Percentiles rank a stretch among this genome's conserved stretches.
Evolutionary conservation across 2,113 vertebrate genomes (phyloP).

Genomic region (Cercocebus atys): DNA sequence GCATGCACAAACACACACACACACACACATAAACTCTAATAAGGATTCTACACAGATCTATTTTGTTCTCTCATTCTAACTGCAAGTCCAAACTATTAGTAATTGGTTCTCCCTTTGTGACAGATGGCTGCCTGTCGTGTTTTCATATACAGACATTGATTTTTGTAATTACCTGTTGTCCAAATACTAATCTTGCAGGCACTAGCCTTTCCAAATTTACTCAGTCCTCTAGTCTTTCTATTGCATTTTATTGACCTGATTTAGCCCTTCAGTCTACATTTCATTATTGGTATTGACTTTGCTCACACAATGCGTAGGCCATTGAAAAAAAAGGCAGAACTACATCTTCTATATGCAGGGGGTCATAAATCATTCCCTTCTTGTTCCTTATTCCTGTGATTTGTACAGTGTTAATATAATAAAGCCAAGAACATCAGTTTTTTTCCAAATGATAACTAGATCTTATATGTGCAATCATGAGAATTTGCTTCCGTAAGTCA

Average conservation of each 20-base stretch:
- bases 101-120: slow-evolving; percentile 9
- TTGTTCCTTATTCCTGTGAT: slow-evolving; percentile 23
- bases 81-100: neutral
- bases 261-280: slow-evolving; percentile 70
- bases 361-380: slow-evolving; percentile 62
- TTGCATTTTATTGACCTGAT: slow-evolving; percentile 71
- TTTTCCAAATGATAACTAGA: slow-evolving; percentile 25
- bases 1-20: too few relatives aligned
- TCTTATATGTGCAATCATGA: neutral
- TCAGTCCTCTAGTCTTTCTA: slow-evolving; percentile 57
- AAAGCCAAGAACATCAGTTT: slow-evolving; percentile 46
- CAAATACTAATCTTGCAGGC: slow-evolving; percentile 73
- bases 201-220: slow-evolving; percentile 65
- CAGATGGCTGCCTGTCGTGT: slow-evolving; percentile 65
- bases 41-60: neutral
- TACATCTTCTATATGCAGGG: slow-evolving; percentile 51
- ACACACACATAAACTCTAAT: neutral
- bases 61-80: neutral
- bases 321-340: slow-evolving; percentile 61
- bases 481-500: neutral
- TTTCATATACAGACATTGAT: slow-evolving; percentile 71
- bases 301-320: slow-evolving; percentile 57
- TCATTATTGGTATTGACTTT: slow-evolving; percentile 79
- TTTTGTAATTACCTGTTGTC: slow-evolving; percentile 77
- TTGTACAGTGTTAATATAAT: slow-evolving; percentile 38